Conservation (phyloP, 2,797 vertebrate species). For the Acipenser transmontanus region DNA sequence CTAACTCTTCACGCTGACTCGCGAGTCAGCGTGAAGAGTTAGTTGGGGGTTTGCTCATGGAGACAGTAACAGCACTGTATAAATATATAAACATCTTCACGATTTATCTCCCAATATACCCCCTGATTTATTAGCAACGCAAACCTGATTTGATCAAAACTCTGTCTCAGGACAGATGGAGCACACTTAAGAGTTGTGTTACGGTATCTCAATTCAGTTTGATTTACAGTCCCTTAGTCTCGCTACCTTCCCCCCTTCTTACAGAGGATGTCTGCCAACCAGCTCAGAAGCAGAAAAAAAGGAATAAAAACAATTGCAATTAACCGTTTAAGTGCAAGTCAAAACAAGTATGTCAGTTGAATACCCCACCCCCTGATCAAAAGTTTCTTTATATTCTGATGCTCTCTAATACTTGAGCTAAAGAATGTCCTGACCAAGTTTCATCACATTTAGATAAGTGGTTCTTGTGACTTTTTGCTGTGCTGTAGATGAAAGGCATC, state of each 20-base stretch:
- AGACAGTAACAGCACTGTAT: background rate
- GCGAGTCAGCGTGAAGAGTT: too few relatives aligned
- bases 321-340: background rate
- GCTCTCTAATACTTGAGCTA: too few relatives aligned
- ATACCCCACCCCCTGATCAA: too few relatives aligned
- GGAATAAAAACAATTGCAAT: slow-evolving; percentile 1
- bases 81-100: slow-evolving; percentile 3
- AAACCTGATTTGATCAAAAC: slow-evolving; percentile 2
- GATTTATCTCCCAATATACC: background rate
- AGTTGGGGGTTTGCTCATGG: too few relatives aligned
- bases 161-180: background rate
- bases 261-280: background rate
- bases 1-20: too few relatives aligned
- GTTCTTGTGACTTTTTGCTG: too few relatives aligned
- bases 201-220: background rate
- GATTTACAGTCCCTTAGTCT: slow-evolving; percentile 5
- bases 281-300: background rate
- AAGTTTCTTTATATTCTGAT: too few relatives aligned
- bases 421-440: too few relatives aligned
- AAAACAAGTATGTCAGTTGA: background rate
- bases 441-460: too few relatives aligned
- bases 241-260: background rate
- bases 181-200: background rate
- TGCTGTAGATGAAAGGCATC: too few relatives aligned
- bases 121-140: slow-evolving; percentile 5